phyloP scores from a whole-genome alignment of 2,888 invertebrate species.

The Eristalis pertinax region DNA sequence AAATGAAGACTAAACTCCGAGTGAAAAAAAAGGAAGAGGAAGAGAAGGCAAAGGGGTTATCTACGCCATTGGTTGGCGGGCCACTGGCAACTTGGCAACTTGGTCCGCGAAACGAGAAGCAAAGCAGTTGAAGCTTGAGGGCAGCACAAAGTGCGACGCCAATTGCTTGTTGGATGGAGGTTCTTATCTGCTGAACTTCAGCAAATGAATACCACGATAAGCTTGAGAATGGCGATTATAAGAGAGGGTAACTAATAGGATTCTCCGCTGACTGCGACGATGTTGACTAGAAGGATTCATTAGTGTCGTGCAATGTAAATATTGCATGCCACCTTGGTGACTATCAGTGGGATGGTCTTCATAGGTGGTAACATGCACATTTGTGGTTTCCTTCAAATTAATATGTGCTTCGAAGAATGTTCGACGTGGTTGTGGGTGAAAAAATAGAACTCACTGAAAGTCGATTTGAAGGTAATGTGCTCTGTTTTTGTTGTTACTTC shows the following conservation, averaged over 20 bases:
- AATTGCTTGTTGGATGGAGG: slow-evolving; percentile 52
- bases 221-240: slow-evolving; percentile 65
- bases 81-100: not conserved
- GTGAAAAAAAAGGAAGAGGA: not conserved
- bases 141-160: slow-evolving; percentile 62
- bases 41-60: slow-evolving; percentile 41
- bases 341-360: slow-evolving; percentile 59
- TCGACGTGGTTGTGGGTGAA: too few species aligned
- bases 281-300: slow-evolving; percentile 62
- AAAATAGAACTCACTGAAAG: too few species aligned
- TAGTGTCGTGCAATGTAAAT: slow-evolving; percentile 70
- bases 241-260: slow-evolving; percentile 62
- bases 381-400: not conserved
- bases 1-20: slow-evolving; percentile 65
- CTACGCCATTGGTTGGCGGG: slow-evolving; percentile 46
- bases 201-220: slow-evolving; percentile 72
- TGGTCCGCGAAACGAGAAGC: not conserved
- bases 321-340: slow-evolving; percentile 72
- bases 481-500: too few species aligned
- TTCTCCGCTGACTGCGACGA: slow-evolving; percentile 29
- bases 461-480: too few species aligned
- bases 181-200: slow-evolving; percentile 68
- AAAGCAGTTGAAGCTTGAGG: slow-evolving; percentile 22
- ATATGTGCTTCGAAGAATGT: slow-evolving; percentile 21
- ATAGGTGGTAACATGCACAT: slow-evolving; percentile 50